phyloP scores from a whole-genome alignment of 2,797 vertebrate genomes.

The Malacoraja senta region DNA sequence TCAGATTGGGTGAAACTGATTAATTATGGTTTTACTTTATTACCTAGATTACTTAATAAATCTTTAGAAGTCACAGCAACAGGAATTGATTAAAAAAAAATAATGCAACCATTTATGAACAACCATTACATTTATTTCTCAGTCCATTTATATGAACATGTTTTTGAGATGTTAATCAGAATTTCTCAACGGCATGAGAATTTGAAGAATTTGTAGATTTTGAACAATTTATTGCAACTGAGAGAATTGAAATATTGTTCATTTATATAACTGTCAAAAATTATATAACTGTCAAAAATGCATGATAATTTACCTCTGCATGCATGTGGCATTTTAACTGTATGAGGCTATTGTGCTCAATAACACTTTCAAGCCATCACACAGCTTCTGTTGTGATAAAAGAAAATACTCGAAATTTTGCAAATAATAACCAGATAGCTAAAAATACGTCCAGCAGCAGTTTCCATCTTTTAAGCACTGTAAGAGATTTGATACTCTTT shows the following conservation, averaged over 20 bases:
- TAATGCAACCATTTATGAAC: neutral
- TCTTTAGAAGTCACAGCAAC: neutral
- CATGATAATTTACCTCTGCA: neutral
- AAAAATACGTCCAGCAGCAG: neutral
- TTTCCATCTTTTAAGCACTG: neutral
- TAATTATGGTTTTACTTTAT: neutral
- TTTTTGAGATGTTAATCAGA: neutral
- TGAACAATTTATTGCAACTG: neutral
- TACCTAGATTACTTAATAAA: neutral
- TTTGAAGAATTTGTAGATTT: too few relatives aligned
- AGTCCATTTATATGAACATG: neutral
- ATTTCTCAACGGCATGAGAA: neutral
- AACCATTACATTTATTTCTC: neutral
- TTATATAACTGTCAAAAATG: neutral
- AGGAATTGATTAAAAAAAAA: neutral
- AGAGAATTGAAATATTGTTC: neutral
- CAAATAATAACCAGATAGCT: neutral
- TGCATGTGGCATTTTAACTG: neutral
- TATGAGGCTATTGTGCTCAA: neutral
- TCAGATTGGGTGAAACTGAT: neutral
- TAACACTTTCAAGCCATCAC: neutral
- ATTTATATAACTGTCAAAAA: neutral
- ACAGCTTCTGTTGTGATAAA: neutral
- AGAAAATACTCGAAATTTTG: neutral
- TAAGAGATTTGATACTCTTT: neutral